Percentiles rank a stretch among this genome's conserved stretches.
phyloP scores from a whole-genome alignment of 2,113 vertebrate species.

The Onychostoma macrolepis region DNA sequence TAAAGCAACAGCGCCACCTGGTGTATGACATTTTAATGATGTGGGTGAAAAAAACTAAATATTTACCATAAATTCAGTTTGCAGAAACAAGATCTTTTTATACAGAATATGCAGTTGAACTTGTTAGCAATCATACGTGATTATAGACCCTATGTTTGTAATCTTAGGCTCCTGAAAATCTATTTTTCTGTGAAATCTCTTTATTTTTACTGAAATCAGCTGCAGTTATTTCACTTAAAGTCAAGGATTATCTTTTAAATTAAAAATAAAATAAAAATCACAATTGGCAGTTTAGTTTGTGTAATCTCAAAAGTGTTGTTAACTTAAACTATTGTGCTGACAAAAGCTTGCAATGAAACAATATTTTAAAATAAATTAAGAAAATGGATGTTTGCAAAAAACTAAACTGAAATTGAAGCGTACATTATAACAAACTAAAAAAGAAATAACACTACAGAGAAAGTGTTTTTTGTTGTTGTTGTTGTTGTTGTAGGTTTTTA shows the following conservation, averaged over 20 bases:
- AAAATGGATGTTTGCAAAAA: too few species aligned
- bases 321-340: neutral
- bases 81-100: neutral
- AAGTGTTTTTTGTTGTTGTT: too few species aligned
- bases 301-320: neutral
- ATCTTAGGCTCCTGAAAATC: neutral
- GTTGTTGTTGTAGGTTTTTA: too few species aligned
- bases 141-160: neutral
- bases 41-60: too few species aligned
- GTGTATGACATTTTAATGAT: conserved; percentile 39
- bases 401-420: too few species aligned
- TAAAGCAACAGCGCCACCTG: conserved; percentile 63
- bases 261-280: neutral
- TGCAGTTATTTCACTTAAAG: neutral
- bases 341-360: neutral
- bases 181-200: neutral
- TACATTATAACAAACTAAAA: too few species aligned
- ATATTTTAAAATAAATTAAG: neutral
- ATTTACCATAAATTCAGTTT: neutral
- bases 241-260: neutral
- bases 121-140: neutral
- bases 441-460: too few species aligned
- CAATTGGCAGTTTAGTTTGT: neutral
- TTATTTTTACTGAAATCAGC: neutral
- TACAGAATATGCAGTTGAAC: neutral